phyloP scores from a whole-genome alignment of 2,113 vertebrate genomes.

The Madoqua kirkii region DNA sequence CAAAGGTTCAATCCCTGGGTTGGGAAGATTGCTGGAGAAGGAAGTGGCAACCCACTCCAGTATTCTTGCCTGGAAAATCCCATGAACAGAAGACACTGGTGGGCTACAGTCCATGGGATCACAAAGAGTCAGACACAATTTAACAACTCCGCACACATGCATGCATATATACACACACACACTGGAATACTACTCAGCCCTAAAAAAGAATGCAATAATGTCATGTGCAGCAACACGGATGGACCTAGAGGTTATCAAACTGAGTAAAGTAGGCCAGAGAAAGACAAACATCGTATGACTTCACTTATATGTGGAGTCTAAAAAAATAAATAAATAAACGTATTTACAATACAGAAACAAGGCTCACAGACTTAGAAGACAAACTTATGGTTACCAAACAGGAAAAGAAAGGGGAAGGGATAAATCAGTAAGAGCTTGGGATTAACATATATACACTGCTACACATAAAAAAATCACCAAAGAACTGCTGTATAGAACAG shows the following conservation, averaged over 20 bases:
- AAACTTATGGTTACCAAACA: background rate
- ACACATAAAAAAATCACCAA: background rate
- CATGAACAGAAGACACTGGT: background rate
- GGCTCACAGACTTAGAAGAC: background rate
- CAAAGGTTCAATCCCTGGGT: background rate
- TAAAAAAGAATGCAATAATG: background rate
- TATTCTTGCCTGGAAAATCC: background rate
- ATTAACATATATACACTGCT: background rate
- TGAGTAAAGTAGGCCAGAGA: background rate
- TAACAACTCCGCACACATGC: background rate
- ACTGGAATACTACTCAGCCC: background rate
- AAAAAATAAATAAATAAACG: background rate
- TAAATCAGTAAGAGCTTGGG: background rate
- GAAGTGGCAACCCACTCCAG: background rate
- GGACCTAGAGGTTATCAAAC: background rate
- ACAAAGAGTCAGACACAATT: background rate
- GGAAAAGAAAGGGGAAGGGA: background rate
- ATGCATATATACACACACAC: background rate
- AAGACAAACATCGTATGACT: background rate
- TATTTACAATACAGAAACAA: background rate
- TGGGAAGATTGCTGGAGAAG: background rate
- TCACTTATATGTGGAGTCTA: background rate
- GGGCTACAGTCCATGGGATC: background rate
- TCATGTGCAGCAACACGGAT: background rate
- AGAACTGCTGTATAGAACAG: background rate